Conservation (phyloP, 1,140 invertebrate genomes). For the Ceratina calcarata region DNA sequence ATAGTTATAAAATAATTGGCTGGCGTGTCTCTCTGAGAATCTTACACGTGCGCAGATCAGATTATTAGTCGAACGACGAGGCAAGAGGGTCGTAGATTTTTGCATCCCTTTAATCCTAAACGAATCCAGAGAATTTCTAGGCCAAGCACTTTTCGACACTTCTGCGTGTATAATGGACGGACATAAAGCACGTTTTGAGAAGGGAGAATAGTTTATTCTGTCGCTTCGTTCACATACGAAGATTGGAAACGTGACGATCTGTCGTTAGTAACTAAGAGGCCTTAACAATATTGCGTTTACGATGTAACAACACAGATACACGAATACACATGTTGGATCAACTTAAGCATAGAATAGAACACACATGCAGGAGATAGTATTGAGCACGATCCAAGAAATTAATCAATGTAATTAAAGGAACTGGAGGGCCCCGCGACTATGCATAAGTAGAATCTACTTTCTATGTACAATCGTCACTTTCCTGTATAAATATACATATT, state of each 20-base stretch:
- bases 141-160: conserved; percentile 21
- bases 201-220: conserved; percentile 20
- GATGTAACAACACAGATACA: conserved; percentile 54
- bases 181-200: neutral
- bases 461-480: neutral
- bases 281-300: conserved; percentile 77
- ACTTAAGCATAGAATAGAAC: conserved; percentile 43
- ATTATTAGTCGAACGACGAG: conserved; percentile 20
- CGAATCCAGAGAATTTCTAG: too few species aligned
- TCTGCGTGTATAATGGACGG: conserved; percentile 31
- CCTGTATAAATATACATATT: too few species aligned
- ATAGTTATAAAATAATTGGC: too few species aligned
- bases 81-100: conserved; percentile 29
- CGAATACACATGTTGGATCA: conserved; percentile 33
- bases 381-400: conserved; percentile 20
- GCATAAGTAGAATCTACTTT: neutral
- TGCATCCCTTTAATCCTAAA: neutral
- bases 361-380: conserved; percentile 31
- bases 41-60: neutral
- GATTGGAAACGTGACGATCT: conserved; percentile 70
- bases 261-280: conserved; percentile 79
- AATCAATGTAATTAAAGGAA: conserved; percentile 7
- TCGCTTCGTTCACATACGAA: conserved; percentile 43
- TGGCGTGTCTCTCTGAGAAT: conserved; percentile 2
- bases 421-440: neutral